Evolutionary conservation across 2,113 vertebrate genomes (phyloP).

Genomic region (Hyaena hyaena): DNA sequence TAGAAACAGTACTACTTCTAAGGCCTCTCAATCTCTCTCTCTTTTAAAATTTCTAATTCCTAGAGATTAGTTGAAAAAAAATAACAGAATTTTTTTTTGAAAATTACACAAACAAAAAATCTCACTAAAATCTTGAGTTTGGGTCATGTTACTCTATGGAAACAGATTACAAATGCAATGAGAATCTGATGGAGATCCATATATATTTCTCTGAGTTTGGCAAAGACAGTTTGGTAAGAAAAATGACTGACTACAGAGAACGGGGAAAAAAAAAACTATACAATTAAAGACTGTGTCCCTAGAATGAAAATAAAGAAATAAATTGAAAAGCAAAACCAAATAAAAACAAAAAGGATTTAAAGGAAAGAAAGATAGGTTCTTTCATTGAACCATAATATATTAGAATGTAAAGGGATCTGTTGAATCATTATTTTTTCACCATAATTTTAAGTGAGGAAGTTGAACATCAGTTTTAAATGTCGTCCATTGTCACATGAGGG

Average conservation of each 20-base stretch:
- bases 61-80: neutral
- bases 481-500: neutral
- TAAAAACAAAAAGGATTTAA: neutral
- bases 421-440: neutral
- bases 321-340: neutral
- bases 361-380: neutral
- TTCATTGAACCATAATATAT: neutral
- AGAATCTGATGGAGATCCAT: neutral
- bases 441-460: neutral
- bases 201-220: neutral
- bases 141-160: neutral
- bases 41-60: neutral
- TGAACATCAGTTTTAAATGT: neutral
- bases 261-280: neutral
- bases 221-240: neutral
- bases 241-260: neutral
- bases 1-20: neutral
- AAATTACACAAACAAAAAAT: neutral
- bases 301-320: neutral
- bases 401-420: neutral
- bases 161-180: neutral
- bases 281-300: neutral
- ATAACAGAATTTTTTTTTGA: neutral
- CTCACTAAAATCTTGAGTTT: neutral
- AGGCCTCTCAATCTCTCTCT: neutral